These are phyloP conservation scores for Halictus rubicundus DNA, from an alignment of 1,140 invertebrate species.

Conservation along the genomic window DNA sequence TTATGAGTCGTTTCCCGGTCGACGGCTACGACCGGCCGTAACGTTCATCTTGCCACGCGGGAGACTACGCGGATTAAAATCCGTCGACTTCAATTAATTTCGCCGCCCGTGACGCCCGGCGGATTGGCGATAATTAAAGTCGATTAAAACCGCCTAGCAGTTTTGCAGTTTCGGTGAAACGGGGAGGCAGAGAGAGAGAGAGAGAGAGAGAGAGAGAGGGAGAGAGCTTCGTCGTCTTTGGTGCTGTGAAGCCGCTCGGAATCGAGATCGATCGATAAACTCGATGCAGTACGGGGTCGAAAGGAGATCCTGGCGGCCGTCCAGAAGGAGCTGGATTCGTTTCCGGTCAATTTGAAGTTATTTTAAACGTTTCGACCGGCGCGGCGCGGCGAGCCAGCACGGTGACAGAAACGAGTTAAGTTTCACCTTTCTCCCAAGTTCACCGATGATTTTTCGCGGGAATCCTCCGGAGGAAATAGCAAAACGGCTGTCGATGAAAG, in stretches of 20 bases:
- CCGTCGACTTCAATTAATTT: not conserved
- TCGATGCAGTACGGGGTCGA: not conserved
- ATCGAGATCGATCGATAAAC: not conserved
- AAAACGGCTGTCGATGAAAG: not conserved
- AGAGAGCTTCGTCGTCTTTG: no score
- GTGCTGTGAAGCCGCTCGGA: not conserved
- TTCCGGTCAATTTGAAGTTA: constrained; percentile 29
- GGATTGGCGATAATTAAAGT: not conserved
- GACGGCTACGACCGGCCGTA: constrained; percentile 25
- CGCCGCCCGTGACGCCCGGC: not conserved
- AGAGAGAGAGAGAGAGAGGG: no score
- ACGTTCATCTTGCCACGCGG: not conserved
- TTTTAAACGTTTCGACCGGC: not conserved
- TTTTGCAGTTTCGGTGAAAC: no score
- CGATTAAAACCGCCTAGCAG: not conserved
- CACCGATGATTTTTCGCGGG: not conserved
- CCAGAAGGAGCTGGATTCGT: constrained; percentile 14
- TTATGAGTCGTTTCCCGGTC: constrained; percentile 54
- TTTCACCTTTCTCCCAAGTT: not conserved
- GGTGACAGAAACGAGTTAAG: not conserved
- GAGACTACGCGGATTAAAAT: not conserved
- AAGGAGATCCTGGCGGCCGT: not conserved
- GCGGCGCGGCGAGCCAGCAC: not conserved
- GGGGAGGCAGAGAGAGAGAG: no score
- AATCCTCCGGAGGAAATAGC: not conserved